Percentiles rank a stretch among this genome's conserved stretches.
Evolutionary conservation across 2,113 vertebrate species (phyloP).

Genomic region (Phainopepla nitens): DNA sequence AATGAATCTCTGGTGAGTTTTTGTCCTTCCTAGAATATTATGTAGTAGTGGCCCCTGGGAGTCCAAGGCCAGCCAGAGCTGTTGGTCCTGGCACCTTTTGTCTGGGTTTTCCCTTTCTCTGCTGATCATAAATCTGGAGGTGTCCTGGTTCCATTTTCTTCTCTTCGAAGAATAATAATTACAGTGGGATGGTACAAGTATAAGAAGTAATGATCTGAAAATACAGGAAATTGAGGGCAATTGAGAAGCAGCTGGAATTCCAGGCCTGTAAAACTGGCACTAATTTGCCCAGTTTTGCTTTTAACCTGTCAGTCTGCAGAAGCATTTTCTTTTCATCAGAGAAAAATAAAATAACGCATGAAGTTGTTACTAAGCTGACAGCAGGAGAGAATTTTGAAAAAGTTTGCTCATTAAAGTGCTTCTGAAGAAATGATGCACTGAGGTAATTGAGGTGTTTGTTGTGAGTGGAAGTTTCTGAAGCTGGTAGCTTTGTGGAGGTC

Average conservation of each 20-base stretch:
- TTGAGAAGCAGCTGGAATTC: slow-evolving; percentile 13
- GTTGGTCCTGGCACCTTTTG: not conserved
- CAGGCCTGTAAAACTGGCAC: not conserved
- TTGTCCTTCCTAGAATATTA: not conserved
- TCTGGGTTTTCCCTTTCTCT: not conserved
- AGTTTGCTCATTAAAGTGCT: not conserved
- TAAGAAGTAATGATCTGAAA: slow-evolving; percentile 11
- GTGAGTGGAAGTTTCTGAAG: not conserved
- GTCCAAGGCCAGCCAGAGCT: not conserved
- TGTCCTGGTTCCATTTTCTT: not conserved
- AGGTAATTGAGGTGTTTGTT: not conserved
- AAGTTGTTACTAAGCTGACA: not conserved
- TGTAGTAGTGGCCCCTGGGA: not conserved
- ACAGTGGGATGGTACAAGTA: not conserved
- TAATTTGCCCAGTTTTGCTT: not conserved
- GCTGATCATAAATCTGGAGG: not conserved
- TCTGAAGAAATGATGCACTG: not conserved
- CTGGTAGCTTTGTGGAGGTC: not conserved
- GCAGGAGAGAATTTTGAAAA: not conserved
- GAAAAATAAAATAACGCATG: not conserved
- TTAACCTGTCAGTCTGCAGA: not conserved
- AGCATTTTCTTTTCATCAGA: not conserved
- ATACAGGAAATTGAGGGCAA: not conserved
- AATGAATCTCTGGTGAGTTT: not conserved
- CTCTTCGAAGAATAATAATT: not conserved